Percentiles rank a stretch among this genome's conserved stretches.
phyloP scores from a whole-genome alignment of 2,113 vertebrate species.

The Pomatostomus ruficeps region DNA sequence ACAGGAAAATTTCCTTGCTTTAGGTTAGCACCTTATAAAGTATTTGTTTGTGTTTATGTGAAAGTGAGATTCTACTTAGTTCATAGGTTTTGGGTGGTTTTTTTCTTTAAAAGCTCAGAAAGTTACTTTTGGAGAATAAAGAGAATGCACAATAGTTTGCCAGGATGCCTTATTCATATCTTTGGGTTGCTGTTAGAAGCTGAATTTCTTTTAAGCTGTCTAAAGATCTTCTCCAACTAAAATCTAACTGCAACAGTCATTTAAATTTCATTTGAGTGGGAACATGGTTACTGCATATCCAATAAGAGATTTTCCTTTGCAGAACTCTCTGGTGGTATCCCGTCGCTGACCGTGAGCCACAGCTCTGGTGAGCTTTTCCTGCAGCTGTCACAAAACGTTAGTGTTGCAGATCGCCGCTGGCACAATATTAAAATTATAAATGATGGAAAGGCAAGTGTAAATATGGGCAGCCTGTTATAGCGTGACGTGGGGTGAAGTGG shows the following conservation, averaged over 20 bases:
- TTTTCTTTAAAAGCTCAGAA: neutral
- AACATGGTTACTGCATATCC: neutral
- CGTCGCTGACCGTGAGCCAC: conserved; percentile 77
- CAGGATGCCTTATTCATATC: neutral
- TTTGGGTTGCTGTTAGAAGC: neutral
- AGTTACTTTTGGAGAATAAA: neutral
- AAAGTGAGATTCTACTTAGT: neutral
- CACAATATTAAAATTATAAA: conserved; percentile 82
- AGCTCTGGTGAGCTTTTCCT: conserved; percentile 81
- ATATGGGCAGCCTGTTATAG: too few relatives aligned
- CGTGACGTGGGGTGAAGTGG: too few relatives aligned
- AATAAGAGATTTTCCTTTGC: neutral
- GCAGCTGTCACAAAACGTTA: conserved; percentile 69
- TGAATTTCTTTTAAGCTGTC: neutral
- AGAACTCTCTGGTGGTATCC: conserved; percentile 81
- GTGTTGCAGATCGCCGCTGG: conserved; percentile 81
- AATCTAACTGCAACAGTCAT: neutral
- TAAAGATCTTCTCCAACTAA: neutral
- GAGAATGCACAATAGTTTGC: neutral
- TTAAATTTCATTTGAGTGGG: neutral
- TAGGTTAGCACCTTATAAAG: conserved; percentile 68
- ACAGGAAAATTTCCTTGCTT: conserved; percentile 77
- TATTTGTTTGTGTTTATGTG: neutral
- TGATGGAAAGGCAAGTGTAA: conserved; percentile 81
- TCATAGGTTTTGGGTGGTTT: neutral